These are phyloP conservation scores for Anticlea derivata DNA, from an alignment of 2,888 invertebrate genomes.

Conservation along the genomic window DNA sequence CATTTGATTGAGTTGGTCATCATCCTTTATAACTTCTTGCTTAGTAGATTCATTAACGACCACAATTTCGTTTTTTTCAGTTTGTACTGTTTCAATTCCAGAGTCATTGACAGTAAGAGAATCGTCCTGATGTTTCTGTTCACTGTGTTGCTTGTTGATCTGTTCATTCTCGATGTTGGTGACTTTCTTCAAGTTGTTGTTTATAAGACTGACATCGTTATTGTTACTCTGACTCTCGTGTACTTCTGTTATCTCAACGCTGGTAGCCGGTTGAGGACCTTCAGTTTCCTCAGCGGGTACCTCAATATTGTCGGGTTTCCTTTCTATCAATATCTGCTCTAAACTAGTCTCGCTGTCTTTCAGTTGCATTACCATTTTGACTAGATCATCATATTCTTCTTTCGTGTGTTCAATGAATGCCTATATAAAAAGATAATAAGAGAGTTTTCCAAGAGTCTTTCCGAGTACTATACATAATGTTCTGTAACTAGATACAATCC, in stretches of 20 bases:
- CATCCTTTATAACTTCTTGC: constrained; percentile 51
- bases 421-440: constrained; percentile 59
- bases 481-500: too few relatives aligned
- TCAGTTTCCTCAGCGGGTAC: constrained; percentile 57
- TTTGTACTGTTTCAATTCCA: constrained; percentile 25
- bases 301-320: constrained; percentile 65
- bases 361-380: constrained; percentile 87
- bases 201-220: constrained; percentile 49
- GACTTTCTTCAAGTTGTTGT: constrained; percentile 70
- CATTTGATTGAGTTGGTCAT: constrained; percentile 65
- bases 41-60: constrained; percentile 40
- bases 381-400: constrained; percentile 84
- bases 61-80: not conserved
- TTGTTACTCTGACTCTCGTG: constrained; percentile 46
- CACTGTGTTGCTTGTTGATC: constrained; percentile 67
- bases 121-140: constrained; percentile 42
- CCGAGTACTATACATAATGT: too few relatives aligned
- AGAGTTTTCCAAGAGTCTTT: not conserved
- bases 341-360: constrained; percentile 88
- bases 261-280: constrained; percentile 35
- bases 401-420: constrained; percentile 79
- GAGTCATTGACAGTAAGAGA: constrained; percentile 35
- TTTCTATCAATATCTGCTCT: constrained; percentile 77
- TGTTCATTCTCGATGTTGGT: constrained; percentile 78
- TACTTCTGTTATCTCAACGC: constrained; percentile 37